Evolutionary conservation across 2,797 vertebrate species (phyloP).

Genomic region (Hemibagrus guttatus): DNA sequence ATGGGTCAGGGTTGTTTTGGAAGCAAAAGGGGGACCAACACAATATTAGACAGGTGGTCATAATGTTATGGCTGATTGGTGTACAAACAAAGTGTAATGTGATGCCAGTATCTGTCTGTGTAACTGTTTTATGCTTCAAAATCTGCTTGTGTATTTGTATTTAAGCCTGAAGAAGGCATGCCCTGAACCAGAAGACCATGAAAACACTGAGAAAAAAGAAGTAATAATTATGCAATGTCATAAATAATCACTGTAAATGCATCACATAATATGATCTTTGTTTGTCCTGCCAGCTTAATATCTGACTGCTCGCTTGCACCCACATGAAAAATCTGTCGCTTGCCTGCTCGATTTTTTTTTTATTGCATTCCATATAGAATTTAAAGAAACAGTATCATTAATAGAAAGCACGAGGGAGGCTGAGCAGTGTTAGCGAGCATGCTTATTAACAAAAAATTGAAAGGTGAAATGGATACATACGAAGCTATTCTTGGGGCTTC

Average conservation of each 20-base stretch:
- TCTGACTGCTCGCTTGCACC: background rate
- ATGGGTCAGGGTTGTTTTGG: no score
- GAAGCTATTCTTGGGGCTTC: background rate
- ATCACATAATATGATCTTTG: background rate
- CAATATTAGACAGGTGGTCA: no score
- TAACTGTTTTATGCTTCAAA: background rate
- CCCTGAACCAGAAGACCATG: background rate
- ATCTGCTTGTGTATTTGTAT: background rate
- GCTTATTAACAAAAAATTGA: background rate
- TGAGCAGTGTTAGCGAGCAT: background rate
- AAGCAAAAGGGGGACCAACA: no score
- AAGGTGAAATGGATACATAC: background rate
- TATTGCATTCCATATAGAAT: background rate
- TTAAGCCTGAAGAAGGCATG: background rate
- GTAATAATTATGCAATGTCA: background rate
- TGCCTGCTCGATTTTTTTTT: background rate
- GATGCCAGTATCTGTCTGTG: background rate
- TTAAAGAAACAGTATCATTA: background rate
- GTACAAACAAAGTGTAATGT: background rate
- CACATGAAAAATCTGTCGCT: background rate
- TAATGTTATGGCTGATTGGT: no score
- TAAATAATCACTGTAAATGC: background rate
- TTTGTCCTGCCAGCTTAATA: conserved; percentile 2
- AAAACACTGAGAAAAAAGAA: background rate
- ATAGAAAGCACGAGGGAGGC: background rate